Evolutionary conservation across 2,113 vertebrate species (phyloP).

Genomic region (Syngnathoides biaculeatus): DNA sequence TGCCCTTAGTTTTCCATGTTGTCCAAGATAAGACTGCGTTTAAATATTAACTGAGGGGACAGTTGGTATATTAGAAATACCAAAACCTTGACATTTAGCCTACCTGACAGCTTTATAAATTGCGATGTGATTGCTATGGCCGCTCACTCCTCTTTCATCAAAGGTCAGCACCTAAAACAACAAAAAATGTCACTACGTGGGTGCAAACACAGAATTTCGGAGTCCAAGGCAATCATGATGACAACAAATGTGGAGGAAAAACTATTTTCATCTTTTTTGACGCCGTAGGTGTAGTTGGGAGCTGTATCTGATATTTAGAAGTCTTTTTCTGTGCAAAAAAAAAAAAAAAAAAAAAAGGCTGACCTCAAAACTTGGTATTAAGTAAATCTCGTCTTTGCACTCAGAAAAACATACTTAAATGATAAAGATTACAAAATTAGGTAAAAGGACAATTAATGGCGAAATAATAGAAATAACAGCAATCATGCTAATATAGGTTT

Average conservation of each 20-base stretch:
- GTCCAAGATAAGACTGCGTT: slow-evolving; percentile 15
- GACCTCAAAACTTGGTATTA: slow-evolving; percentile 18
- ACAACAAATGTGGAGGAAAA: no score
- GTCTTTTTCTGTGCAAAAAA: slow-evolving; percentile 42
- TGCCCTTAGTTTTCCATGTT: neutral
- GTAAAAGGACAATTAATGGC: no score
- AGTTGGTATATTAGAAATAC: neutral
- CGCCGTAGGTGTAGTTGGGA: slow-evolving; percentile 54
- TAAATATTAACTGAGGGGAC: slow-evolving; percentile 18
- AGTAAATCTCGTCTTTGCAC: slow-evolving; percentile 25
- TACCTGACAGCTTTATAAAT: slow-evolving; percentile 85
- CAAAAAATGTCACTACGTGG: slow-evolving; percentile 30
- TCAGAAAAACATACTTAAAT: neutral
- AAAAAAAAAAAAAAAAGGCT: slow-evolving; percentile 36
- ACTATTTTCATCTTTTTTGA: slow-evolving; percentile 24
- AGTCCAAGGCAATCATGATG: no score
- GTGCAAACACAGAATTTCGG: slow-evolving; percentile 26
- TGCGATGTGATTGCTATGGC: slow-evolving; percentile 86
- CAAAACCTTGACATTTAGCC: slow-evolving; percentile 7
- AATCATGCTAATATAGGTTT: no score
- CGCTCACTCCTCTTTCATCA: slow-evolving; percentile 85
- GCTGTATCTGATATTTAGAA: slow-evolving; percentile 57
- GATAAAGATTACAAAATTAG: no score
- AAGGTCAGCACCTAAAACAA: slow-evolving; percentile 90
- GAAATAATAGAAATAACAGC: no score